Conservation (phyloP, 2,113 vertebrate species). For the Athene noctua region DNA sequence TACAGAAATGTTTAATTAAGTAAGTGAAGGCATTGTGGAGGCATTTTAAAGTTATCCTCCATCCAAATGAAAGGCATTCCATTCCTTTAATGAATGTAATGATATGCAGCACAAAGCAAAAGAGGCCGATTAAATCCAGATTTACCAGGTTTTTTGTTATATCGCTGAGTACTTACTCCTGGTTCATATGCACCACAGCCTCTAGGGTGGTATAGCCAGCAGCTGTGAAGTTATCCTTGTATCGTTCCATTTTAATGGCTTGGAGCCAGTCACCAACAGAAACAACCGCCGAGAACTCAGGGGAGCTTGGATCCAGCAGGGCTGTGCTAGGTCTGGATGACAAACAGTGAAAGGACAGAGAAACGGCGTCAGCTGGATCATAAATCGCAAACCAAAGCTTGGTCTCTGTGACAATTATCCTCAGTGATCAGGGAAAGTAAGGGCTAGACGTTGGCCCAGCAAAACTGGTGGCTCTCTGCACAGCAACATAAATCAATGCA, state of each 20-base stretch:
- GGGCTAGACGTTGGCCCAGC: background rate
- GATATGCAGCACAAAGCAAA: slow-evolving; percentile 76
- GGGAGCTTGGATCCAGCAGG: slow-evolving; percentile 90
- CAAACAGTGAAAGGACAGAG: slow-evolving; percentile 6
- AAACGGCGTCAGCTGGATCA: background rate
- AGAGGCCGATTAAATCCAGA: slow-evolving; percentile 78
- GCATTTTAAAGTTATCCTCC: slow-evolving; percentile 53
- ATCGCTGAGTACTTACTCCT: slow-evolving; percentile 89
- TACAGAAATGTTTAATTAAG: slow-evolving; percentile 68
- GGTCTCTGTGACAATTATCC: background rate
- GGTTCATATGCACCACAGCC: slow-evolving; percentile 93
- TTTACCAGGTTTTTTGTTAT: slow-evolving; percentile 77
- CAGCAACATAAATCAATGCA: background rate
- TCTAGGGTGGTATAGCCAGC: slow-evolving; percentile 92
- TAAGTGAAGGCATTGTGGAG: slow-evolving; percentile 34
- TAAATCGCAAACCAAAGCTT: background rate
- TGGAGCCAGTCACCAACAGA: slow-evolving; percentile 94
- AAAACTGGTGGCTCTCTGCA: background rate
- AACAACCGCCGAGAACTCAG: slow-evolving; percentile 84
- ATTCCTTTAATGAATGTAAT: slow-evolving; percentile 67
- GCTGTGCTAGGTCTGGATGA: slow-evolving; percentile 85
- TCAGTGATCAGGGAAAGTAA: background rate
- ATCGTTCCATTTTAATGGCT: slow-evolving; percentile 96
- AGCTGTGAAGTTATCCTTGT: slow-evolving; percentile 95
- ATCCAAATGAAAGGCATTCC: slow-evolving; percentile 75